These are phyloP conservation scores for Tetropium fuscum DNA, from an alignment of 2,888 invertebrate genomes.

Conservation along the genomic window DNA sequence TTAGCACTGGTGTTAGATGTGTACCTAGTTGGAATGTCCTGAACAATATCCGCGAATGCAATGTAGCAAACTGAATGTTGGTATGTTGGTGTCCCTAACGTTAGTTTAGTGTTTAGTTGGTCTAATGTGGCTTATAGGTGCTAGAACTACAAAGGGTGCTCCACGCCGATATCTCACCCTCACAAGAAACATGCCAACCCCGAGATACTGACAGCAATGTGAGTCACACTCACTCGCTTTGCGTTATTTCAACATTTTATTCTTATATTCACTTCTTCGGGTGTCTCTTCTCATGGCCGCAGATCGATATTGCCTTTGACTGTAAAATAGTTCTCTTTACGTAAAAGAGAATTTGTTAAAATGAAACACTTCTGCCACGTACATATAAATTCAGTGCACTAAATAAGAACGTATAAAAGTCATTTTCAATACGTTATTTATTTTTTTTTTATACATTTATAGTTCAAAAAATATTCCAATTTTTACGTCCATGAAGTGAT, in stretches of 20 bases:
- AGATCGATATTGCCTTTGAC: not conserved
- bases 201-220: slow-evolving; percentile 56
- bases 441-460: too few relatives aligned
- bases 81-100: slow-evolving; percentile 35
- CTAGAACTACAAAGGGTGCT: slow-evolving; percentile 64
- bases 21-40: not conserved
- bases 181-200: slow-evolving; percentile 54
- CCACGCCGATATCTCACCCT: slow-evolving; percentile 60
- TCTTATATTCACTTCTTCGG: slow-evolving; percentile 25
- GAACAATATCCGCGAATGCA: not conserved
- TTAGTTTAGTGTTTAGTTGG: slow-evolving; percentile 49
- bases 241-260: slow-evolving; percentile 43
- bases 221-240: slow-evolving; percentile 59
- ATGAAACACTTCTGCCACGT: too few relatives aligned
- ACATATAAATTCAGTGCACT: too few relatives aligned
- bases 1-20: too few relatives aligned
- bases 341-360: too few relatives aligned
- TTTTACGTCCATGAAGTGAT: slow-evolving; percentile 1
- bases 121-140: slow-evolving; percentile 64
- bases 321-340: too few relatives aligned
- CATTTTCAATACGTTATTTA: not conserved
- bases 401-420: not conserved
- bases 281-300: slow-evolving; percentile 6
- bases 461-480: not conserved
- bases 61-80: slow-evolving; percentile 10